Percentiles rank a stretch among this genome's conserved stretches.
Conservation (phyloP, 2,888 invertebrate genomes). For the Monoplex corrugatus region DNA sequence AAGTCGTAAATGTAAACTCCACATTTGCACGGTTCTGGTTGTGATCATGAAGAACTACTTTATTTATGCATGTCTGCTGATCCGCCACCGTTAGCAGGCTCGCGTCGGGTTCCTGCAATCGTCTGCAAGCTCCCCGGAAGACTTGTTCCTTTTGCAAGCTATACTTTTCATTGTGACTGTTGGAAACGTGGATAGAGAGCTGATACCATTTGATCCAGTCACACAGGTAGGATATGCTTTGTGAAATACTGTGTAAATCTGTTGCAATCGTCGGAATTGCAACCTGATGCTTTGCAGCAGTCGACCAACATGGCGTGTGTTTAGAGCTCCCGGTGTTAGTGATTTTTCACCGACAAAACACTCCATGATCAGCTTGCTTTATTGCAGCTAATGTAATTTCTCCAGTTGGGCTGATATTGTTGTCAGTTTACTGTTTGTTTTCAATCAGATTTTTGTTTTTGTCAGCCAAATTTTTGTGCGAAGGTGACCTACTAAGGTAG, state of each 20-base stretch:
- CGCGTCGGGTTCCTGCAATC: conserved; percentile 74
- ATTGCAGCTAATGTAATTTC: neutral
- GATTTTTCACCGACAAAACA: neutral
- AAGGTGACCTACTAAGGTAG: conserved; percentile 42
- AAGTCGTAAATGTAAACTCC: neutral
- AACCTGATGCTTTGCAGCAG: conserved; percentile 58
- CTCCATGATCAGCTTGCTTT: neutral
- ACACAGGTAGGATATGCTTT: conserved; percentile 43
- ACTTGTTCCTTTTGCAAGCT: conserved; percentile 28
- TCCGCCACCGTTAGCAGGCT: conserved; percentile 62
- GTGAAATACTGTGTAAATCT: neutral
- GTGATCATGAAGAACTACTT: conserved; percentile 37
- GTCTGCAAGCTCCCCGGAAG: conserved; percentile 63
- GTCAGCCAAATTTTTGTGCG: neutral
- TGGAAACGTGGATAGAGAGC: conserved; percentile 45
- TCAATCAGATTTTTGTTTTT: neutral
- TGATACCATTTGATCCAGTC: conserved; percentile 46
- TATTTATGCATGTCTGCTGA: conserved; percentile 38
- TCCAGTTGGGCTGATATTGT: neutral
- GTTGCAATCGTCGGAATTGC: conserved; percentile 49
- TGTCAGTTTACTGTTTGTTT: neutral
- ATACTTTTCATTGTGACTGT: conserved; percentile 15
- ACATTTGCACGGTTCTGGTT: no score
- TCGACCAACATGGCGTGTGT: conserved; percentile 60
- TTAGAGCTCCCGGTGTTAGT: conserved; percentile 34